Conservation (phyloP, 2,113 vertebrate genomes). For the Hippocampus comes region DNA sequence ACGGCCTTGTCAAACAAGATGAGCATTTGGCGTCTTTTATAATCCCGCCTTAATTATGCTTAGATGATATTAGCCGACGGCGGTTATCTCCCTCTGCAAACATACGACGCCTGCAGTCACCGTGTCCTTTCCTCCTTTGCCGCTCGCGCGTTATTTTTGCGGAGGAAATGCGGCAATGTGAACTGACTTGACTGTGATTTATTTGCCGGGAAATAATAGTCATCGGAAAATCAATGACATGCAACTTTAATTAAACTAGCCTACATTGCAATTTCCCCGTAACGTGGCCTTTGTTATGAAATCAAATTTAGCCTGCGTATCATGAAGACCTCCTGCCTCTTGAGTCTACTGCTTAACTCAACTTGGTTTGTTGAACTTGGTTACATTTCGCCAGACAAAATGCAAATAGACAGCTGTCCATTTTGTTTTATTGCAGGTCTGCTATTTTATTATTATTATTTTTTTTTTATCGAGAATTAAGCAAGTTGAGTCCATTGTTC, state of each 20-base stretch:
- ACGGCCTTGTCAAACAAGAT: slow-evolving; percentile 14
- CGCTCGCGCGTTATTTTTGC: background rate
- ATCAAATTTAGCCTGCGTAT: background rate
- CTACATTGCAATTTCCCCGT: background rate
- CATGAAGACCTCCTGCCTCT: no score
- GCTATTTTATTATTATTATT: no score
- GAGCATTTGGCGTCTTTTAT: background rate
- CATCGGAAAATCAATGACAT: background rate
- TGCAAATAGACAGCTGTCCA: no score
- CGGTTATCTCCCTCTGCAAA: slow-evolving; percentile 12
- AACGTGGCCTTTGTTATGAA: no score
- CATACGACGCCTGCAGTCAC: background rate
- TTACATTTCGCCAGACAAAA: no score
- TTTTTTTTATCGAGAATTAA: no score
- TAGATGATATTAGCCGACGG: slow-evolving; percentile 4
- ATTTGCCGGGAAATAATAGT: background rate
- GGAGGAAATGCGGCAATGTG: background rate
- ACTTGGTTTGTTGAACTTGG: no score
- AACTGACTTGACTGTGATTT: background rate
- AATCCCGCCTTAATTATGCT: slow-evolving; percentile 1
- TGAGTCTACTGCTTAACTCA: no score
- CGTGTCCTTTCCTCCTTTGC: background rate
- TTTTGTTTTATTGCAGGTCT: no score
- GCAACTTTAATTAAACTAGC: background rate
- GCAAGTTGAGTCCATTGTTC: no score